Evolutionary conservation across 2,888 invertebrate genomes (phyloP).

Genomic region (Agrochola litura): DNA sequence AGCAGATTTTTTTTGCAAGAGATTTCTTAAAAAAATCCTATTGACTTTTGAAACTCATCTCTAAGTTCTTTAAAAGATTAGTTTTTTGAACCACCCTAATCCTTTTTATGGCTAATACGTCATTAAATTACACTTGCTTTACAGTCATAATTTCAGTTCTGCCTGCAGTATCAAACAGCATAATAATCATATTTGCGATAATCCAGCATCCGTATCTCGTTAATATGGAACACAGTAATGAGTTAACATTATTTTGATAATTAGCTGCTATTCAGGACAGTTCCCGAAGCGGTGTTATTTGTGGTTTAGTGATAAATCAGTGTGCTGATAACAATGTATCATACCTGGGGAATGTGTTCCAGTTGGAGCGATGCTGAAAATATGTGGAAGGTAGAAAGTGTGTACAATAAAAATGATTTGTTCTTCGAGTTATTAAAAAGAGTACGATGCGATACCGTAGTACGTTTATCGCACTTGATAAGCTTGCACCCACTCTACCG

Average conservation of each 20-base stretch:
- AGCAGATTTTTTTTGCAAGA: too few relatives aligned
- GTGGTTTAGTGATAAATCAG: slow-evolving; percentile 39
- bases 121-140: neutral
- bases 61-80: too few relatives aligned
- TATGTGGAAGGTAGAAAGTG: neutral
- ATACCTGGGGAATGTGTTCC: slow-evolving; percentile 3
- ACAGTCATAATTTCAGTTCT: neutral
- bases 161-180: neutral
- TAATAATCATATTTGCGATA: slow-evolving; percentile 16
- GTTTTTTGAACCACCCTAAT: too few relatives aligned
- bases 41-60: too few relatives aligned
- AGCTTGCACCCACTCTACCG: neutral
- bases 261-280: slow-evolving; percentile 28
- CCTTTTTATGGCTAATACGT: too few relatives aligned
- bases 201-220: slow-evolving; percentile 20
- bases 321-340: slow-evolving; percentile 20
- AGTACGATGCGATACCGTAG: neutral
- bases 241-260: slow-evolving; percentile 55
- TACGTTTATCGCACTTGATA: neutral
- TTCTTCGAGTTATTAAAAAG: neutral
- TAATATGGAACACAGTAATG: slow-evolving; percentile 39
- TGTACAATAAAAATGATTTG: neutral
- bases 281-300: slow-evolving; percentile 46
- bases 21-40: too few relatives aligned
- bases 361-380: neutral